These are phyloP conservation scores for Ramphastos sulfuratus DNA, from an alignment of 2,113 vertebrate species.

Conservation along the genomic window DNA sequence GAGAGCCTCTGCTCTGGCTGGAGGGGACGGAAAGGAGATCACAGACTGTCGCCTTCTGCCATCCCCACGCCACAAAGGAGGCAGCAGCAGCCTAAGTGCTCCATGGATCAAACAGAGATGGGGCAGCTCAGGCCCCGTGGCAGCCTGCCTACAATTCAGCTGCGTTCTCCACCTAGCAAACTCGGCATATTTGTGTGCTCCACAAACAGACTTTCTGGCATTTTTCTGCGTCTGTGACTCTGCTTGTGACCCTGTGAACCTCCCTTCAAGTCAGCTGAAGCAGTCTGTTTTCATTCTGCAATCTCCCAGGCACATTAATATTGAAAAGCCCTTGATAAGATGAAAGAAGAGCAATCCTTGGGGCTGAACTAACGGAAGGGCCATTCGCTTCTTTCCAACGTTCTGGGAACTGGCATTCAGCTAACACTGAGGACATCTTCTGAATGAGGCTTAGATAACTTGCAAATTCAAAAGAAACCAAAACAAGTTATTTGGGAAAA, in stretches of 20 bases:
- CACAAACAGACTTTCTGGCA: slow-evolving; percentile 56
- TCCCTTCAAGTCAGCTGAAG: slow-evolving; percentile 40
- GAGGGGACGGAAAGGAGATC: background rate
- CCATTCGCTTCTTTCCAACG: background rate
- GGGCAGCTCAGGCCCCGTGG: background rate
- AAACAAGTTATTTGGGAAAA: background rate
- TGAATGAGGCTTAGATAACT: slow-evolving; percentile 14
- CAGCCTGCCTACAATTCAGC: background rate
- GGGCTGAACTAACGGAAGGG: slow-evolving; percentile 10
- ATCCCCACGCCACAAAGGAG: background rate
- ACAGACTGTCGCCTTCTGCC: background rate
- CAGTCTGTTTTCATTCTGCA: slow-evolving; percentile 31
- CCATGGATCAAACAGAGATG: background rate
- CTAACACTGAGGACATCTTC: background rate
- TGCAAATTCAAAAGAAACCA: slow-evolving; percentile 15
- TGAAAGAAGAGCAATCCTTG: slow-evolving; percentile 4
- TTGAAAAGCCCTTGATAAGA: slow-evolving; percentile 47
- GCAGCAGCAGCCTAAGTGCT: background rate
- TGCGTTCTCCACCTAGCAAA: slow-evolving; percentile 22
- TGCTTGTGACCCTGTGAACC: slow-evolving; percentile 47
- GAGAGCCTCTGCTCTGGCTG: background rate
- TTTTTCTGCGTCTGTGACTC: slow-evolving; percentile 60
- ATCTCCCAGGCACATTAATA: slow-evolving; percentile 40
- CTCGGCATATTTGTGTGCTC: background rate
- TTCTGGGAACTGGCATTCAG: slow-evolving; percentile 39